Evolutionary conservation across 2,113 vertebrate species (phyloP).

Genomic region (Nasalis larvatus): DNA sequence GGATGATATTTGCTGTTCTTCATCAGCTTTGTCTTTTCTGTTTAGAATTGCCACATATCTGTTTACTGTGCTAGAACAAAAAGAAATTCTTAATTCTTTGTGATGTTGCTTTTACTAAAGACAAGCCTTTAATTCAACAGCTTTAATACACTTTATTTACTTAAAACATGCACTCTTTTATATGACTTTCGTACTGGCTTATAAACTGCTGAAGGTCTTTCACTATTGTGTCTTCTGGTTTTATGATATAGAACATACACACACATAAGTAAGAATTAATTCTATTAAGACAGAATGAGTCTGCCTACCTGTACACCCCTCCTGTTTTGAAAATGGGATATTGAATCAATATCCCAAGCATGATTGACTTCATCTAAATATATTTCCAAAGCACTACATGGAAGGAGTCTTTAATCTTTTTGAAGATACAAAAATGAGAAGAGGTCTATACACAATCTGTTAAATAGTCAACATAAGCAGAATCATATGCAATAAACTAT

Average conservation of each 20-base stretch:
- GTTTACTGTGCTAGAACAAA: conserved; percentile 36
- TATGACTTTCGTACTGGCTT: not conserved
- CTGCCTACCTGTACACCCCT: rapidly evolving
- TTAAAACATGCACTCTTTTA: not conserved
- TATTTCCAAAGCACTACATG: not conserved
- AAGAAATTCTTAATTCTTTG: not conserved
- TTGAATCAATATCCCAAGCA: not conserved
- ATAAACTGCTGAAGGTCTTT: not conserved
- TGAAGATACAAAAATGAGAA: not conserved
- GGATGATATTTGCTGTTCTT: not conserved
- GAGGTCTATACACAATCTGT: not conserved
- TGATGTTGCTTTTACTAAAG: conserved; percentile 8
- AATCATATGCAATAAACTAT: not conserved
- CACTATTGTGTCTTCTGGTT: not conserved
- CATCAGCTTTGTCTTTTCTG: not conserved
- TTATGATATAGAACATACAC: not conserved
- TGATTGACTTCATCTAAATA: not conserved
- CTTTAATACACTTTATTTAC: conserved; percentile 3
- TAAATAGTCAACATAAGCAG: not conserved
- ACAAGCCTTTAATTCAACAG: not conserved
- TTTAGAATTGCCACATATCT: not conserved
- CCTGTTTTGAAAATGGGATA: not conserved
- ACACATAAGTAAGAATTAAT: not conserved
- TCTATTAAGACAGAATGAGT: not conserved
- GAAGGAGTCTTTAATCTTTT: not conserved